Percentiles rank a stretch among this genome's conserved stretches.
These are phyloP conservation scores for Heliocidaris tuberculata DNA, from an alignment of 35 echinoderm and acorn worm species.

Conservation along the genomic window DNA sequence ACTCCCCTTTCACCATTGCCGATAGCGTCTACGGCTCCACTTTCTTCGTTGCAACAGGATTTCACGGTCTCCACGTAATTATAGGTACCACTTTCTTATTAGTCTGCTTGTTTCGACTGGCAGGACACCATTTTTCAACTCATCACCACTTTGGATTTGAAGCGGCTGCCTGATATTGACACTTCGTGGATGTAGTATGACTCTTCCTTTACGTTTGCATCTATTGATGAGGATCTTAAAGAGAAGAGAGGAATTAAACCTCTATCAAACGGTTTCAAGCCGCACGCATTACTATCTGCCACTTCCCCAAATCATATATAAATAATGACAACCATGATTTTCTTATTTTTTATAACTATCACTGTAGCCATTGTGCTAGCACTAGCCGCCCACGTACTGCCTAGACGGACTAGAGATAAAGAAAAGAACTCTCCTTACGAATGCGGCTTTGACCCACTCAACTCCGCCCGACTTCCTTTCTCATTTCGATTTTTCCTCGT, in stretches of 20 bases:
- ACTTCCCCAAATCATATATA: conserved; percentile 24
- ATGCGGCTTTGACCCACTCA: conserved; percentile 82
- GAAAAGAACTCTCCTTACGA: conserved; percentile 80
- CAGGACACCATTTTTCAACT: conserved; percentile 55
- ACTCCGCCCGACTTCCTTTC: conserved; percentile 67
- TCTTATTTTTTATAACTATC: not conserved
- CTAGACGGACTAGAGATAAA: conserved; percentile 34
- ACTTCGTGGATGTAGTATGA: conserved; percentile 81
- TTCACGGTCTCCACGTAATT: conserved; percentile 72
- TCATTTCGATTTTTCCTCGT: conserved; percentile 82
- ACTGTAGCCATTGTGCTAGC: conserved; percentile 16
- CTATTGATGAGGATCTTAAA: conserved; percentile 86
- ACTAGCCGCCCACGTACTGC: conserved; percentile 44
- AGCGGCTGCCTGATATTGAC: conserved; percentile 75
- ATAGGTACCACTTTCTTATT: conserved; percentile 69
- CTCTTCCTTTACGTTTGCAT: conserved; percentile 79
- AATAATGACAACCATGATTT: not conserved
- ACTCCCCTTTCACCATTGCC: conserved; percentile 75
- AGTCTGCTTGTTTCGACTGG: conserved; percentile 55
- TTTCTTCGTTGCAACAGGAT: conserved; percentile 79
- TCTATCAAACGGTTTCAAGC: conserved; percentile 77
- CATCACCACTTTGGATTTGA: conserved; percentile 79
- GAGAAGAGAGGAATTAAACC: conserved; percentile 78
- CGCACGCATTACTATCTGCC: conserved; percentile 57
- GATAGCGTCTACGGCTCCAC: conserved; percentile 74